Base-by-base conservation (phyloP, 1,140 invertebrate species). In the Goniozus legneri region DNA sequence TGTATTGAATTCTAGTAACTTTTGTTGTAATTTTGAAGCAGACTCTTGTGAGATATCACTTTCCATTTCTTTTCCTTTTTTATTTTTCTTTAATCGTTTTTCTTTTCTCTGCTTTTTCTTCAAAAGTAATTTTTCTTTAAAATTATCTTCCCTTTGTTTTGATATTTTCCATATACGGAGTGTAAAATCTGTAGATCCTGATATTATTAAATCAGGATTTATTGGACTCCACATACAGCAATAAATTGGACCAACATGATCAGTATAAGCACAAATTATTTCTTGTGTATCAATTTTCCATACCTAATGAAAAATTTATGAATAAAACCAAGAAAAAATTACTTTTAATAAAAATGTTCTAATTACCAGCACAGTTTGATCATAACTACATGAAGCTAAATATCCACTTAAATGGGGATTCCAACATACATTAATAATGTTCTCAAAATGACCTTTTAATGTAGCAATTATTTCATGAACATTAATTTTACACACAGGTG, bases 301-400 rank as follows among this genome's bases (percentile, higher is more conserved):
- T 13, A 91, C 79, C 86, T 87, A 66, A 53, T 41, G 53, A 30
- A 52, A 21, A 37, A 56, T 47, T 27, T 27, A 10, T 27, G 4
- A 34, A 21, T 46, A 7, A 14, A 39, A n/a, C n/a, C n/a, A 51
- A 18, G 42, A 43, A 46, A 36, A 27, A 33, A 35, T 39, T 24
- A 19, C 38, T 41, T 41, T 33, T 10, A 13, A 15, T 16, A 40
- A 32, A 40, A 24, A 30, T 41, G 3, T 45, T 18, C 2, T 20
- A 27, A 12, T 16, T 75, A 89, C 87, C 72, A 84, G 79, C 36
- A 82, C 82, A 32, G 80, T 82, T 12, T 73, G 69, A 67, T 89
- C 87, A 54, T 84, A 84, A 16, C 85, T 85, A 3, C 80, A 81
- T 8, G 87, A 84, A 7, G 85, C 68, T n/a, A 92, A 68, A 30